A percentile compares a stretch with the other conserved stretches of the same genome.
These are phyloP conservation scores for Eidolon dupreanum DNA, from an alignment of 2,797 vertebrate species.

Conservation along the genomic window DNA sequence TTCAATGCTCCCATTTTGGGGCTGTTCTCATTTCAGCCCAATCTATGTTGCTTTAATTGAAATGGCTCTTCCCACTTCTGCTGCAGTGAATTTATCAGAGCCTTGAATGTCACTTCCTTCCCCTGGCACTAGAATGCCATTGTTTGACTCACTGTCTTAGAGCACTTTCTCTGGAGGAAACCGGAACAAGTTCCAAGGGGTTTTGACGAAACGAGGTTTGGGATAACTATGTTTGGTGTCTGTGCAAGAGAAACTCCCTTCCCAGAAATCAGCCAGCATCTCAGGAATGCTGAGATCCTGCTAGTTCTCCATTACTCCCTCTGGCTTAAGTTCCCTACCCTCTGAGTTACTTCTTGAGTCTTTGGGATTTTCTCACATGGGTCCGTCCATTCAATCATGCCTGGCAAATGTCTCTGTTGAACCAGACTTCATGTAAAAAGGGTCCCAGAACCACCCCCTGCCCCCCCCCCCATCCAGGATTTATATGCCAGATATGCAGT, in stretches of 20 bases:
- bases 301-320: neutral
- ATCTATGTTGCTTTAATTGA: neutral
- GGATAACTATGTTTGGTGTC: neutral
- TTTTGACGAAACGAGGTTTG: neutral
- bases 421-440: neutral
- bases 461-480: accelerated
- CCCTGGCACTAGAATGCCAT: neutral
- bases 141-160: neutral
- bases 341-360: neutral
- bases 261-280: neutral
- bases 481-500: neutral
- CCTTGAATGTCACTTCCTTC: neutral
- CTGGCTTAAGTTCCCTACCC: neutral
- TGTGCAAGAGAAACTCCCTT: neutral
- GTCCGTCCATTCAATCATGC: neutral
- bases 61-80: neutral
- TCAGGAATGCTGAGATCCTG: neutral
- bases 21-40: neutral
- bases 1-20: neutral
- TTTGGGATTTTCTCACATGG: neutral
- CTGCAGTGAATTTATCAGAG: neutral
- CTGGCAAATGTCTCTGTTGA: neutral
- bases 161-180: neutral
- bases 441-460: neutral
- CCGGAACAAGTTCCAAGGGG: neutral